Percentiles rank a stretch among this genome's conserved stretches.
phyloP scores from a whole-genome alignment of 2,797 vertebrate species.

The Pelobates cultripes region DNA sequence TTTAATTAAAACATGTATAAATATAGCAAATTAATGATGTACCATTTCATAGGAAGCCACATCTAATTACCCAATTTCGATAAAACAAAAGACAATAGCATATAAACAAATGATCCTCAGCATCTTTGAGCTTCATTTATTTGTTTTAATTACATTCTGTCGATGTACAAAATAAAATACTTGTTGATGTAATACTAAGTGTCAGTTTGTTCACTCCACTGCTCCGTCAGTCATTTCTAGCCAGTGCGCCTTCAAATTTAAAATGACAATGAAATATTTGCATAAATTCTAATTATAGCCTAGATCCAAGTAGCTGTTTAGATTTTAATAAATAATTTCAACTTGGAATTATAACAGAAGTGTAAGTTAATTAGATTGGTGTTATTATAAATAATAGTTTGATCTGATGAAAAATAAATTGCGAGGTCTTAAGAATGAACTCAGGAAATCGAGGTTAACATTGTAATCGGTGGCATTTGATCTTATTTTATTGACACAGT shows the following conservation, averaged over 20 bases:
- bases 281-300: slow-evolving; percentile 15
- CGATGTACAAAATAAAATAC: slow-evolving; percentile 1
- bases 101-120: slow-evolving; percentile 14
- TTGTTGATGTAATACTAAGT: slow-evolving; percentile 28
- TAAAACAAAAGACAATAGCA: slow-evolving; percentile 6
- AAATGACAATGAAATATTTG: neutral
- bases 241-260: neutral
- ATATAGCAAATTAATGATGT: neutral
- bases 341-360: neutral
- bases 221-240: neutral
- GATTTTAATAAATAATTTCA: slow-evolving; percentile 11
- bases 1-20: neutral
- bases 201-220: neutral
- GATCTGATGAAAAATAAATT: neutral
- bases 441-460: neutral
- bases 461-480: neutral
- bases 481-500: neutral
- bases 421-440: neutral
- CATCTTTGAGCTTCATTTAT: slow-evolving; percentile 2
- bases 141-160: slow-evolving; percentile 11
- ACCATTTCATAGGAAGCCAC: neutral
- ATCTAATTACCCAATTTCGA: neutral
- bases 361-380: neutral
- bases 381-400: neutral
- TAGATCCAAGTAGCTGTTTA: neutral